A percentile compares a stretch with the other conserved stretches of the same genome.
Conservation (phyloP, 2,888 invertebrate species). For the Globia sparganii region DNA sequence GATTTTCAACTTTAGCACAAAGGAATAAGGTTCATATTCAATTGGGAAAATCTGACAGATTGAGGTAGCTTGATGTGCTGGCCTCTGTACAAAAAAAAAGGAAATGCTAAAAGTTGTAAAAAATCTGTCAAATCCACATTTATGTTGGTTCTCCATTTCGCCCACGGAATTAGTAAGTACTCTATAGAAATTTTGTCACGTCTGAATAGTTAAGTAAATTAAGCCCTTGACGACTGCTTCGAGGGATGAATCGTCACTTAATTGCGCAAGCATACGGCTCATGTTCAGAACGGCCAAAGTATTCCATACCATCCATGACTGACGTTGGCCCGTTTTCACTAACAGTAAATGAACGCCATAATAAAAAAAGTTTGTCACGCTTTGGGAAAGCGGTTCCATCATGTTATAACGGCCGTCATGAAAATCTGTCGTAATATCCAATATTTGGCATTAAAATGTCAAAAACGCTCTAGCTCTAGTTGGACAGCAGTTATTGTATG, state of each 20-base stretch:
- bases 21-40: too few species aligned
- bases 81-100: neutral
- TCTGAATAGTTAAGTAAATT: neutral
- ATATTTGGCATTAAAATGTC: neutral
- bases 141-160: neutral
- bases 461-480: accelerated
- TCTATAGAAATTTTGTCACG: neutral
- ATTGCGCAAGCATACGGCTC: neutral
- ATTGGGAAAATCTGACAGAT: too few species aligned
- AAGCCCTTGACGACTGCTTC: neutral
- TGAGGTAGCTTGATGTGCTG: too few species aligned
- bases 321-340: neutral
- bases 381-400: neutral
- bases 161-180: conserved; percentile 12
- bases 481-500: neutral
- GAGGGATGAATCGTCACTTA: neutral
- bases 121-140: neutral
- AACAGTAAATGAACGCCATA: neutral
- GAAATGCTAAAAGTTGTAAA: neutral
- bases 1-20: too few species aligned
- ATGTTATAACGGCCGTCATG: neutral
- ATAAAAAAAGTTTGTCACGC: too few species aligned
- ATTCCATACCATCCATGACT: neutral
- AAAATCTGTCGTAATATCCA: neutral
- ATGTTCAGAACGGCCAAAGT: neutral